phyloP scores from a whole-genome alignment of 2,888 invertebrate species.

The Pogonocherus hispidulus region DNA sequence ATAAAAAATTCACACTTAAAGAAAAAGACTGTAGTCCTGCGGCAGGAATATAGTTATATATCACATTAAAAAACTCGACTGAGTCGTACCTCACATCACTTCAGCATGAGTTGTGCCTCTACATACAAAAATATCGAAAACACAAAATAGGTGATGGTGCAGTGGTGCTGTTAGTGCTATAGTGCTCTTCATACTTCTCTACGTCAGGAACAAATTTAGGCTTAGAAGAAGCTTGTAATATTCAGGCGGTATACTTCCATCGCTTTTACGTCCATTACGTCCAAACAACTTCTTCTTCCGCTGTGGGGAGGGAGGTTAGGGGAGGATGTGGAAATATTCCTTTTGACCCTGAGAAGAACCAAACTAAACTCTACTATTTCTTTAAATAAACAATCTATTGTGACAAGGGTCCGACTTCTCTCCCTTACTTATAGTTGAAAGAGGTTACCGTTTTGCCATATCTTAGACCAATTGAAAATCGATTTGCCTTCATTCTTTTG shows the following conservation, averaged over 20 bases:
- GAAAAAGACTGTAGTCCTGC: conserved; percentile 56
- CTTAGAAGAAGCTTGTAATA: conserved; percentile 17
- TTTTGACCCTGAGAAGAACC: conserved; percentile 63
- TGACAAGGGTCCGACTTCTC: conserved; percentile 43
- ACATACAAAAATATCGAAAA: conserved; percentile 37
- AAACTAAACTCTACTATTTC: conserved; percentile 52
- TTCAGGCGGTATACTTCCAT: not conserved
- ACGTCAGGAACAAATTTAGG: conserved; percentile 48
- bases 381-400: conserved; percentile 46
- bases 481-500: not conserved
- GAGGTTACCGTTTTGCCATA: conserved; percentile 38
- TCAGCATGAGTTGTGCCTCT: conserved; percentile 43
- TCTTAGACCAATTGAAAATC: conserved; percentile 16
- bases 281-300: conserved; percentile 27
- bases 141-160: conserved; percentile 48
- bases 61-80: conserved; percentile 62
- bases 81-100: conserved; percentile 52
- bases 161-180: conserved; percentile 52
- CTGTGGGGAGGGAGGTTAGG: conserved; percentile 40
- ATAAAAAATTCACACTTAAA: conserved; percentile 54
- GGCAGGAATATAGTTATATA: conserved; percentile 61
- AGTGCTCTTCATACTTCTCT: conserved; percentile 49
- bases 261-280: not conserved
- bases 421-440: conserved; percentile 48
- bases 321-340: conserved; percentile 55